Evolutionary conservation across 1,140 invertebrate genomes (phyloP).

Genomic region (Epicauta chinensis): DNA sequence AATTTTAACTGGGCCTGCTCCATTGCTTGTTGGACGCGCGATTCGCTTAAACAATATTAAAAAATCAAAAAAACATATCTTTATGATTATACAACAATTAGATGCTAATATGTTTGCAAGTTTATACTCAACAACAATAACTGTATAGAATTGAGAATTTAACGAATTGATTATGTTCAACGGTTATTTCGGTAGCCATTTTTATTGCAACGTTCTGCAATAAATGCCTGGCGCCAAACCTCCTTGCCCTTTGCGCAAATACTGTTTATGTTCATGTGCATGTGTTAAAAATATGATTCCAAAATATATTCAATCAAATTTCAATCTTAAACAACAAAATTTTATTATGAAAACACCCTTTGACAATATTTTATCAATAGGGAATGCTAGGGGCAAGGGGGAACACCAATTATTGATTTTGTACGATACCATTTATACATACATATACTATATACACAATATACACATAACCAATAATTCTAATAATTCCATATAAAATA

Average conservation of each 20-base stretch:
- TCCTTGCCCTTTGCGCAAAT: conserved; percentile 34
- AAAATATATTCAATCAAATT: conserved; percentile 17
- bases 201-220: too few species aligned
- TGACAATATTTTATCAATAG: conserved; percentile 14
- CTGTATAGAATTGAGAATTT: too few species aligned
- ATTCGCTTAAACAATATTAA: conserved; percentile 29
- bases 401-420: conserved; percentile 40
- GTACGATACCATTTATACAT: conserved; percentile 25
- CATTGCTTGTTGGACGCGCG: conserved; percentile 40
- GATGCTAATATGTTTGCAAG: too few species aligned
- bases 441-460: background rate
- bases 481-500: too few species aligned
- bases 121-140: too few species aligned
- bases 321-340: conserved; percentile 2
- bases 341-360: conserved; percentile 5
- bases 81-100: too few species aligned
- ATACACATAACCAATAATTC: background rate
- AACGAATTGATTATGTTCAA: too few species aligned
- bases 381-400: conserved; percentile 29
- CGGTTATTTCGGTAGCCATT: too few species aligned
- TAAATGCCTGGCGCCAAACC: conserved; percentile 29
- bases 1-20: conserved; percentile 79
- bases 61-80: too few species aligned
- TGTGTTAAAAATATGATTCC: conserved; percentile 34
- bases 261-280: conserved; percentile 36